Conservation (phyloP, 1,140 invertebrate species). For the Ephestia elutella region DNA sequence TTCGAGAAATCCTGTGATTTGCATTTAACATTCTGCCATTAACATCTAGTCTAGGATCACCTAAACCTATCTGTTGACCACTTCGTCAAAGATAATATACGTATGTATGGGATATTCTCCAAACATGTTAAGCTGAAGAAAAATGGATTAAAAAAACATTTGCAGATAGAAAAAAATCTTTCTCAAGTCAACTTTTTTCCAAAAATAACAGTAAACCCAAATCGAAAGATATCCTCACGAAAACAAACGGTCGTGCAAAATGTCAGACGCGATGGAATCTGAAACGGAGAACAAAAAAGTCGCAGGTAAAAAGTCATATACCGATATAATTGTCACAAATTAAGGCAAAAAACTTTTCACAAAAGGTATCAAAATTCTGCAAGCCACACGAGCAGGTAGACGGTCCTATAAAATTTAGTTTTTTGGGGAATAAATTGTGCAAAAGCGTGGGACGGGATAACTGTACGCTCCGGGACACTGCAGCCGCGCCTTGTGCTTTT, state of each 20-base stretch:
- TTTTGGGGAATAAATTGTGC: constrained; percentile 58
- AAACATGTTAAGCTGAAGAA: no score
- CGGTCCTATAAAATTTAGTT: constrained; percentile 55
- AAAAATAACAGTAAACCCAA: constrained; percentile 45
- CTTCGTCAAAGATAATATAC: no score
- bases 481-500: constrained; percentile 13
- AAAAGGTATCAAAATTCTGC: constrained; percentile 73
- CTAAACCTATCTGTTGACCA: no score
- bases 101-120: no score
- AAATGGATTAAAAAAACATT: not conserved
- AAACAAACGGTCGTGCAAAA: constrained; percentile 66
- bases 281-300: constrained; percentile 46
- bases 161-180: not conserved
- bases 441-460: constrained; percentile 69
- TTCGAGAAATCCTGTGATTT: no score
- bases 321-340: constrained; percentile 74
- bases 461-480: constrained; percentile 48
- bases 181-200: constrained; percentile 22
- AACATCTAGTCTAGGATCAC: no score
- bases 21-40: no score
- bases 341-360: constrained; percentile 68
- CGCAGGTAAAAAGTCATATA: constrained; percentile 73
- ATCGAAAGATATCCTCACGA: constrained; percentile 36
- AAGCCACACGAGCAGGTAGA: constrained; percentile 74
- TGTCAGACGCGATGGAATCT: constrained; percentile 39